Conservation (phyloP, 2,113 vertebrate genomes). For the Lophochroa leadbeateri region DNA sequence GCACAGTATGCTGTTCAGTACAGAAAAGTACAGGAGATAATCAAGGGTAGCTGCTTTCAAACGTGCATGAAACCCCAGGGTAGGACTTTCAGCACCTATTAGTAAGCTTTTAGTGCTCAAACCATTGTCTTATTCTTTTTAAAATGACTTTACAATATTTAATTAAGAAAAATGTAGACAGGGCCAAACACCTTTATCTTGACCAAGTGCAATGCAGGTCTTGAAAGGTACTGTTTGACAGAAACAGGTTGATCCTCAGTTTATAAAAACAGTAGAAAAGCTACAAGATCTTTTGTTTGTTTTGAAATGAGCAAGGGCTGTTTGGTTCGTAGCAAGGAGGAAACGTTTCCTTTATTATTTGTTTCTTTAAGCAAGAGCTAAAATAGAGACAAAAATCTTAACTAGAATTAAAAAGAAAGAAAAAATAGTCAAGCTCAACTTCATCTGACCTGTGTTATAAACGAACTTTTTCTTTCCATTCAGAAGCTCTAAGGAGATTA, state of each 20-base stretch:
- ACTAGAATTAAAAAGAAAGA: not conserved
- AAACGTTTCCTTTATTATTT: not conserved
- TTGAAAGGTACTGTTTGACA: not conserved
- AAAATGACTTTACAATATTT: not conserved
- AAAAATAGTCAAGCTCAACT: not conserved
- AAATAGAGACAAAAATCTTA: not conserved
- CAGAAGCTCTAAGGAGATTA: not conserved
- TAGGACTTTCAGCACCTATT: not conserved
- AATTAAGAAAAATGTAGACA: not conserved
- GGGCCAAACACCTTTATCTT: not conserved
- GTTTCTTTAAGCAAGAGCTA: not conserved
- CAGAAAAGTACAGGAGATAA: constrained; percentile 38
- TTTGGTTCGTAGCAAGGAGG: not conserved
- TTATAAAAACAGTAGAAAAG: not conserved
- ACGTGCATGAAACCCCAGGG: not conserved
- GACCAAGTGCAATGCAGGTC: not conserved
- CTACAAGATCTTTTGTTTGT: not conserved
- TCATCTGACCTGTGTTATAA: not conserved
- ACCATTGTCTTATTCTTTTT: not conserved
- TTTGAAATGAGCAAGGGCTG: not conserved
- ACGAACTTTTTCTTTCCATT: not conserved
- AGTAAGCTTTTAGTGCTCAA: not conserved
- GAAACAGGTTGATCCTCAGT: not conserved
- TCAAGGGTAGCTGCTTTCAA: not conserved
- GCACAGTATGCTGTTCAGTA: constrained; percentile 49